Evolutionary conservation across 92 coral and sea anemone species (phyloP).

Genomic region (Muricea muricata): DNA sequence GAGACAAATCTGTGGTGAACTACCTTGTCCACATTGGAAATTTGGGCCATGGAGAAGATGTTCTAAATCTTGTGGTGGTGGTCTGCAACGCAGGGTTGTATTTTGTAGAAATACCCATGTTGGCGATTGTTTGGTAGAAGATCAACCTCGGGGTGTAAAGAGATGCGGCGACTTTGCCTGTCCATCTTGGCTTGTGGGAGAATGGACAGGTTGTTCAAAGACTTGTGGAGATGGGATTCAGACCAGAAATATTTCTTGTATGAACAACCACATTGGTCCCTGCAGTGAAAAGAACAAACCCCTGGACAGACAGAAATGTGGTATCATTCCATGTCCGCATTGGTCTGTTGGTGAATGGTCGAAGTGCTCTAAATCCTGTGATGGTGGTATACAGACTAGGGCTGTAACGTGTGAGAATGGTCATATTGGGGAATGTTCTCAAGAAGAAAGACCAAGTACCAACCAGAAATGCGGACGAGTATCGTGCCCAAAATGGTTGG

Average conservation of each 20-base stretch:
- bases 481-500: slow-evolving; percentile 51
- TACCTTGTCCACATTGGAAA: slow-evolving; percentile 30
- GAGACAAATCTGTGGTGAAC: slow-evolving; percentile 3
- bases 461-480: slow-evolving; percentile 17
- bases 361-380: slow-evolving; percentile 66
- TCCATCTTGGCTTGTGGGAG: slow-evolving; percentile 57
- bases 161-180: slow-evolving; percentile 13
- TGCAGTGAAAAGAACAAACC: slow-evolving; percentile 19
- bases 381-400: slow-evolving; percentile 69
- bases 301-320: slow-evolving; percentile 40
- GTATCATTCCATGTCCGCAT: slow-evolving; percentile 45
- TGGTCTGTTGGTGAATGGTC: slow-evolving; percentile 58
- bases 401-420: slow-evolving; percentile 69
- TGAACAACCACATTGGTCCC: slow-evolving; percentile 40
- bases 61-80: slow-evolving; percentile 55
- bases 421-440: slow-evolving; percentile 38
- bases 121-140: slow-evolving; percentile 12
- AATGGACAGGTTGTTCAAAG: slow-evolving; percentile 69
- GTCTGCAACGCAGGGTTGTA: slow-evolving; percentile 32
- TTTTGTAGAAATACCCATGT: slow-evolving; percentile 45
- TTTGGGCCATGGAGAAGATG: slow-evolving; percentile 48
- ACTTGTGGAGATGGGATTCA: slow-evolving; percentile 75
- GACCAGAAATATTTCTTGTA: slow-evolving; percentile 51
- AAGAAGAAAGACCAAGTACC: slow-evolving; percentile 1
- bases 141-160: not conserved